Evolutionary conservation across 2,888 invertebrate genomes (phyloP), one percentile per base, ranked within the genome.

Genomic region (Drosophila bunnanda): DNA sequence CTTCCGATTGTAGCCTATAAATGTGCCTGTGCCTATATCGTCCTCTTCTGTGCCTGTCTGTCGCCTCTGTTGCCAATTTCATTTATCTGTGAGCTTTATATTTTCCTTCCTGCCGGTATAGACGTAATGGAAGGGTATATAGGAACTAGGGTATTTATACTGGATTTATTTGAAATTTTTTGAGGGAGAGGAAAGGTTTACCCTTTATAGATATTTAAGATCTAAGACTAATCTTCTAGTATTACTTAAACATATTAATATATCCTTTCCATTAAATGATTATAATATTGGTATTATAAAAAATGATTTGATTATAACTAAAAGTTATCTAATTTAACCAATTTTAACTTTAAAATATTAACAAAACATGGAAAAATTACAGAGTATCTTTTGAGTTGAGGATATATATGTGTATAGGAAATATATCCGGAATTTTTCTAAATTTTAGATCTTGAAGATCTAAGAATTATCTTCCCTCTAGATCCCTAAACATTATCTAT

Each of bases 11-110:
- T 39, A 39, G 60, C 53, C 62, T 32, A 46, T 58, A 60, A 48
- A 58, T 61, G 36, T n/a, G 36, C 30, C 64, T 41, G 34, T 61
- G 79, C 54, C 52, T 55, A 38, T 68, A 78, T 66, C n/a, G n/a
- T n/a, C 59, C 69, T 66, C 39, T 67, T 48, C 62, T 55, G 32
- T 55, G 50, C 17, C 53, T 62, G 79, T 46, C 46, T 62, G 79
- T 50, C 46, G 61, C 77, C 71, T 68, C 75, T 74, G 69, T 80
- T 86, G 86, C 84, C 83, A 86, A 83, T 83, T 83, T 86, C 81
- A 83, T 85, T 82, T 82, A 82, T 85, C 86, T 79, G 78, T 59
- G 78, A 82, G 84, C 71, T 72, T 72, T 72, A 73, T 78, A 62
- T 67, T 53, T 53, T 68, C 52, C 57, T 69, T 67, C 52, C 67